Base-by-base conservation (phyloP, 2,797 vertebrate species). In the Protosalanx chinensis region DNA sequence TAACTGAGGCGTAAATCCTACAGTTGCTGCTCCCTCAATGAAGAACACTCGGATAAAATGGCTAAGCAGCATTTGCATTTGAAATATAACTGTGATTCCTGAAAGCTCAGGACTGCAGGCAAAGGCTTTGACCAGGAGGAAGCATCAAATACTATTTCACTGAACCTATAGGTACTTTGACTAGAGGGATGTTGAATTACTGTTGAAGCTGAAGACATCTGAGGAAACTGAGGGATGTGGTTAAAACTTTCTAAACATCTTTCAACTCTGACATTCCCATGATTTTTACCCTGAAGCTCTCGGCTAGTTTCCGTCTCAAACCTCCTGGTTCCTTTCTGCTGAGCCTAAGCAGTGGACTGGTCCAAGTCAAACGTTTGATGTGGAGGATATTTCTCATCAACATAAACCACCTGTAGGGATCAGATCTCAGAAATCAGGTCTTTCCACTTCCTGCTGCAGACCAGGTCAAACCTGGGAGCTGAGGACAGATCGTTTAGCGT, bases 11-110 rank as follows among this genome's bases (percentile, higher is more conserved):
- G 74, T 68, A 81, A 77, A 81, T 81, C 75, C 74, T 73, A 83
- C 73, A 67, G 66, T 80, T 0, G 46, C 81, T 79, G 65, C 16
- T 18, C 1, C 74, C 70, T 81, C 87, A 72, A 84, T 82, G 78
- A 82, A 84, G 81, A 84, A 81, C 73, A 78, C 51, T 64, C 58
- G 73, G 78, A 87, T 84, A 79, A 87, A 82, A 80, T 65, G 72
- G 74, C 72, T 79, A 70, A 71, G 67, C 64, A 77, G 76, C 72
- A 49, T 79, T 81, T 77, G 81, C 77, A 72, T 82, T 79, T 75
- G 72, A 82, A 87, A 84, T 77, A 79, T 70, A 85, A 86, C 74
- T 62, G 67, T 68, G 83, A 84, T 78, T 72, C 77, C 62, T 72
- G 71, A 70, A 77, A 72, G 75, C 72, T 75, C 18, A 0, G 41